These are phyloP conservation scores for Australoheros scitulus DNA, from an alignment of 2,113 vertebrate genomes.

Conservation along the genomic window DNA sequence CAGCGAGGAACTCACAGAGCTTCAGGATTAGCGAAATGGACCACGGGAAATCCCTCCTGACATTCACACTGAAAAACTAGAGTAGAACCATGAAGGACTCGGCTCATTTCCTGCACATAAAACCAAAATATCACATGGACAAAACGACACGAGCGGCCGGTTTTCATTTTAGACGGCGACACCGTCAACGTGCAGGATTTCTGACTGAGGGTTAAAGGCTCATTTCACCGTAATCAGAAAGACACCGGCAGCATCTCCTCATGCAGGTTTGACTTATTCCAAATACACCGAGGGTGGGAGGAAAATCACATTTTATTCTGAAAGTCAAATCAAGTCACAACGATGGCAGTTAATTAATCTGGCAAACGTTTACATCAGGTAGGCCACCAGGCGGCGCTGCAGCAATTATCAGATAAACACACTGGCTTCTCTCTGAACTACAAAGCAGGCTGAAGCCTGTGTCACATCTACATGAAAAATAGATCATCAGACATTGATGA, in stretches of 20 bases:
- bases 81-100: not conserved
- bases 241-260: not conserved
- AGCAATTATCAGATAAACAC: not conserved
- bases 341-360: not conserved
- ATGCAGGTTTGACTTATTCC: fast-evolving
- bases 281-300: not conserved
- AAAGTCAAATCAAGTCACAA: too few species aligned
- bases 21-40: not conserved
- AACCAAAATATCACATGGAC: not conserved
- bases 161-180: too few species aligned
- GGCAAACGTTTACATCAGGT: not conserved
- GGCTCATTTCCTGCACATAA: not conserved
- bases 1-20: not conserved
- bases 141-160: not conserved
- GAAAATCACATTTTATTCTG: too few species aligned
- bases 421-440: too few species aligned
- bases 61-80: not conserved
- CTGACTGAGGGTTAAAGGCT: too few species aligned
- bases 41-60: not conserved
- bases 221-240: too few species aligned
- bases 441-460: too few species aligned
- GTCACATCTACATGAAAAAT: too few species aligned
- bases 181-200: too few species aligned
- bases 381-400: not conserved
- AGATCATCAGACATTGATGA: not conserved